Evolutionary conservation across 2,113 vertebrate species (phyloP).

Genomic region (Neodon shergylaensis): DNA sequence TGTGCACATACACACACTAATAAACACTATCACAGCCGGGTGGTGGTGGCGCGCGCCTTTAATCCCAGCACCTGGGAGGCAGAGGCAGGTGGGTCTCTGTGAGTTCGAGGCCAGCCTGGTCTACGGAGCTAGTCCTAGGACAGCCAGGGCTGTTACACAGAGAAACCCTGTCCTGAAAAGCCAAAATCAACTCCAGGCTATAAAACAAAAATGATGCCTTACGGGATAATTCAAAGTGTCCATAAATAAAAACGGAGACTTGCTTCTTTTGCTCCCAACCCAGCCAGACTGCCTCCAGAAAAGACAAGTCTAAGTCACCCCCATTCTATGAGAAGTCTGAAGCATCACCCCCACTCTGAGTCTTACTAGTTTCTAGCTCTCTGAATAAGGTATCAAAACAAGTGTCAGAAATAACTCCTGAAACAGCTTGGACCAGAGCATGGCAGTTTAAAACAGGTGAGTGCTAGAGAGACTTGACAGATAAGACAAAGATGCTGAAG

Average conservation of each 20-base stretch:
- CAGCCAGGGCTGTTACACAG: too few relatives aligned
- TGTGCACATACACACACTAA: neutral
- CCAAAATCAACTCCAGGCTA: neutral
- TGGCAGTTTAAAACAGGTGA: neutral
- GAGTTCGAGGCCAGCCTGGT: neutral
- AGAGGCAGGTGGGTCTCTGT: neutral
- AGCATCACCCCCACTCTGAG: neutral
- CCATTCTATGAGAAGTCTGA: neutral
- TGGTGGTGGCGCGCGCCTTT: accelerated
- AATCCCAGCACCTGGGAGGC: neutral
- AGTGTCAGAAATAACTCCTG: neutral
- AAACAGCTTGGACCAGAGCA: neutral
- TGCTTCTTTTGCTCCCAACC: constrained; percentile 4
- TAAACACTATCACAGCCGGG: neutral
- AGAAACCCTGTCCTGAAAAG: neutral
- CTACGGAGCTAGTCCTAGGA: neutral
- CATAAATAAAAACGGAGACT: constrained; percentile 4
- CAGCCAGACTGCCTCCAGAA: neutral
- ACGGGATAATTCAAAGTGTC: neutral
- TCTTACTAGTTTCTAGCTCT: neutral
- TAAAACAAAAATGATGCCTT: neutral
- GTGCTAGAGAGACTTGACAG: neutral
- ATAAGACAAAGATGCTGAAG: neutral
- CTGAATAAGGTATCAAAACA: constrained; percentile 4
- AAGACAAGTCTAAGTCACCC: neutral